Base-by-base conservation (phyloP, 2,797 vertebrate species). In the Argya squamiceps region DNA sequence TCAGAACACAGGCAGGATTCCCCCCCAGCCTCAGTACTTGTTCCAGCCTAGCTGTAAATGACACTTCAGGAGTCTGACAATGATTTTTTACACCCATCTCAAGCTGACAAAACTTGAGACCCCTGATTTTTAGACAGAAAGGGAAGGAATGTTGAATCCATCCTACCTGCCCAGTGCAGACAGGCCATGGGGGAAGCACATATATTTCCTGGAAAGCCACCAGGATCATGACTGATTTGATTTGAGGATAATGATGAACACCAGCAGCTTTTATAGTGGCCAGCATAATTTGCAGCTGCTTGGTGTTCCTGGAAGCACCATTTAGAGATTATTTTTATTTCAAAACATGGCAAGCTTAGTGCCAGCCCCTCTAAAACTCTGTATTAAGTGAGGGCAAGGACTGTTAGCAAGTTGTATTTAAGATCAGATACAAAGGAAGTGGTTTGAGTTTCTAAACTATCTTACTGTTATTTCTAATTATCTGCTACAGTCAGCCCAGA, bases 111-210 rank as follows among this genome's bases (percentile, higher is more conserved):
- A 92, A 44, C 23, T 9, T 9, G 4, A 71, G 21, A 50, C 17
- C 8, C 7, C 29, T 6, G 12, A 24, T 44, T 81, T 90, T 62
- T 10, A 71, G 37, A 41, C 53, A 90, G 73, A 44, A 22, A 86
- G 29, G 15, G 5, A 12, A 62, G 30, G 24, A 75, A 86, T 13
- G 3, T 2, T 27, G n/a, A 92, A 81, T 64, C 9, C 49, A 77
- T 56, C 32, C 53, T 27, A 32, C 1, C 17, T 63, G 24, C 3
- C 15, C 5, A 15, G n/a, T 22, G 21, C 37, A 88, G 58, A 71
- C 0, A 58, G 3, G 23, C 9, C 20, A 30, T 0, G 6, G 7
- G n/a, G 41, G 34, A 41, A 37, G 15, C 1, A 9, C 14, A 22
- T 12, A 16, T 4, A 9, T 69, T 52, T 86, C 69, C 74, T 76